A percentile compares a stretch with the other conserved stretches of the same genome.
These are phyloP conservation scores for Siderastrea radians DNA, from an alignment of 92 coral and sea anemone genomes.

Conservation along the genomic window DNA sequence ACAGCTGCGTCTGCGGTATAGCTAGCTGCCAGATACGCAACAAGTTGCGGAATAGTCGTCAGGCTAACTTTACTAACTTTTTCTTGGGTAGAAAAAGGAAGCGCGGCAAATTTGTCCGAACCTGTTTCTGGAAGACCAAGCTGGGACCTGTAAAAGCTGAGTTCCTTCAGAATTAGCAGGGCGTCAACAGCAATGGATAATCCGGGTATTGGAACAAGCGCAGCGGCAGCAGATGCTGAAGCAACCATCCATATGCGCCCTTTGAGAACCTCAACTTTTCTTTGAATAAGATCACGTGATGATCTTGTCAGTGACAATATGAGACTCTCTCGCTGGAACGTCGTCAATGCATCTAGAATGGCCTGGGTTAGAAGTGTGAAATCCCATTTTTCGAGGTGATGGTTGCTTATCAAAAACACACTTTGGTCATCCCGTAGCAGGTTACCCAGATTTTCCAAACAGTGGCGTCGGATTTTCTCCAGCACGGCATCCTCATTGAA, in stretches of 20 bases:
- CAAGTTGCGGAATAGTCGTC: slow-evolving; percentile 13
- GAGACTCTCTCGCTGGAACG: no score
- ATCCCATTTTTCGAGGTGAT: no score
- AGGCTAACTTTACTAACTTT: slow-evolving; percentile 16
- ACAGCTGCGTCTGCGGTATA: slow-evolving; percentile 25
- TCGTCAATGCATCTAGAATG: no score
- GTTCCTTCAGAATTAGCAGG: slow-evolving; percentile 18
- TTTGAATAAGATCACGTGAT: no score
- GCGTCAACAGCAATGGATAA: slow-evolving; percentile 27
- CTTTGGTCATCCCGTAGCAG: no score
- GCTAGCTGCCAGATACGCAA: neutral
- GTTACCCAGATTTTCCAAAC: no score
- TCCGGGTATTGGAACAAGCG: slow-evolving; percentile 53
- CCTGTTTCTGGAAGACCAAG: slow-evolving; percentile 52
- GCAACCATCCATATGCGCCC: slow-evolving; percentile 4
- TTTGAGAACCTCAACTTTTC: no score
- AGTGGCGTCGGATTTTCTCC: no score
- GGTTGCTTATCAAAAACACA: no score
- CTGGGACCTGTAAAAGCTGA: slow-evolving; percentile 36
- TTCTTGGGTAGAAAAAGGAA: slow-evolving; percentile 16
- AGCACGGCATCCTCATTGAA: no score
- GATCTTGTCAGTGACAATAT: no score
- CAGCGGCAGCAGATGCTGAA: slow-evolving; percentile 31
- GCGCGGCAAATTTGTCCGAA: neutral
- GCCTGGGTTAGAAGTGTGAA: no score